Conservation (phyloP, 37 sponge, comb jelly and placozoan species). For the Halisarca cf. caerulea region DNA sequence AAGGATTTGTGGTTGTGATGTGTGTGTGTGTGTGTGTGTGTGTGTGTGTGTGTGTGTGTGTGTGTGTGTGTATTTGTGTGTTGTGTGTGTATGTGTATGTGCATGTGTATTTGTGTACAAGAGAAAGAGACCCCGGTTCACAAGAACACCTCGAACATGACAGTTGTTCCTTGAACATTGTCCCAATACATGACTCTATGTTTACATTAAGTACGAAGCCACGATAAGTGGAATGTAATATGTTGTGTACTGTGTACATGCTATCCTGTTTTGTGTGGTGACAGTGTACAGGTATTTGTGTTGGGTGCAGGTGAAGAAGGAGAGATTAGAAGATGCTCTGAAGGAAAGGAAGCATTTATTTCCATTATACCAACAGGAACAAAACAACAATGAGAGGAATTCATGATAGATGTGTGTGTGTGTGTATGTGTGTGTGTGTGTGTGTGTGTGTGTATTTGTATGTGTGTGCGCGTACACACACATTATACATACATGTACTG, state of each 20-base stretch:
- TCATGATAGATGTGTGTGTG: not conserved
- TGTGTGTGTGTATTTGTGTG: not conserved
- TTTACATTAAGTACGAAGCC: not conserved
- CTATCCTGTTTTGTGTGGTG: too few relatives aligned
- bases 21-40: conserved; percentile 1
- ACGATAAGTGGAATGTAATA: too few relatives aligned
- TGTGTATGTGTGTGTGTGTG: not conserved
- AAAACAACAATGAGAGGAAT: not conserved
- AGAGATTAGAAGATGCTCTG: not conserved
- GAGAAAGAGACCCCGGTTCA: too few relatives aligned
- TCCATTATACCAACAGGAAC: conserved; percentile 1
- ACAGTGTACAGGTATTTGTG: not conserved
- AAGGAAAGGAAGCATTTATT: not conserved
- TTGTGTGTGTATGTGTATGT: too few relatives aligned
- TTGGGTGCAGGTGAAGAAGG: not conserved
- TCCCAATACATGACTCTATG: not conserved
- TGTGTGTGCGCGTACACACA: conserved; percentile 1
- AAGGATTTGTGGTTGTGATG: not conserved
- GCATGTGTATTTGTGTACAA: too few relatives aligned
- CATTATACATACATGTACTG: too few relatives aligned
- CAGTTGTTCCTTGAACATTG: not conserved
- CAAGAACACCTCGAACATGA: too few relatives aligned
- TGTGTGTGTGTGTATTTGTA: not conserved
- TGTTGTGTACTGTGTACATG: too few relatives aligned
- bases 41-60: not conserved